Percentiles rank a stretch among this genome's conserved stretches.
These are phyloP conservation scores for Thermophis baileyi DNA, from an alignment of 2,113 vertebrate genomes.

Conservation along the genomic window DNA sequence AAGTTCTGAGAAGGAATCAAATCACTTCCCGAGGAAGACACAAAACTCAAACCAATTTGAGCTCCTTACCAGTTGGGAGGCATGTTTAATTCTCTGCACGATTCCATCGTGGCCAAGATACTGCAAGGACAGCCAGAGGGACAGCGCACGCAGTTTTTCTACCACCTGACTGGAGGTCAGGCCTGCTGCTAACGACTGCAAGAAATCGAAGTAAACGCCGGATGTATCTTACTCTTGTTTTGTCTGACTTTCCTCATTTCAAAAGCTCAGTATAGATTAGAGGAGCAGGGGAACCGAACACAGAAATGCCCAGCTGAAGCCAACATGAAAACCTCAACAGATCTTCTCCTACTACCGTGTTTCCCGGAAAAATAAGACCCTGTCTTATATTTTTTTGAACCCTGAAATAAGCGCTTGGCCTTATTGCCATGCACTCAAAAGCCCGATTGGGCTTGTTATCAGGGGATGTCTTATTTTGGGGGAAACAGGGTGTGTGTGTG, in stretches of 20 bases:
- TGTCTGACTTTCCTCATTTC: not conserved
- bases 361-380: too few species aligned
- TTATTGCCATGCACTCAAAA: too few species aligned
- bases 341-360: too few species aligned
- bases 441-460: too few species aligned
- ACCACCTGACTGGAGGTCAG: constrained; percentile 87
- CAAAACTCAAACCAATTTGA: not conserved
- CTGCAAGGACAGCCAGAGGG: constrained; percentile 94
- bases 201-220: not conserved
- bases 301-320: not conserved
- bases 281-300: not conserved
- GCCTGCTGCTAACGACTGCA: constrained; percentile 87
- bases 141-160: constrained; percentile 89
- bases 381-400: too few species aligned
- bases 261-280: not conserved
- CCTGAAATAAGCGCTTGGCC: too few species aligned
- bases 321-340: not conserved
- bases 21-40: not conserved
- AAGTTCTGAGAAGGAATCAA: not conserved
- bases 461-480: too few species aligned
- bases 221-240: not conserved
- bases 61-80: constrained; percentile 80
- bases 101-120: constrained; percentile 90
- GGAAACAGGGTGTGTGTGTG: too few species aligned
- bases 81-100: constrained; percentile 85